Conservation (phyloP, 2,113 vertebrate genomes). For the Jacana jacana region DNA sequence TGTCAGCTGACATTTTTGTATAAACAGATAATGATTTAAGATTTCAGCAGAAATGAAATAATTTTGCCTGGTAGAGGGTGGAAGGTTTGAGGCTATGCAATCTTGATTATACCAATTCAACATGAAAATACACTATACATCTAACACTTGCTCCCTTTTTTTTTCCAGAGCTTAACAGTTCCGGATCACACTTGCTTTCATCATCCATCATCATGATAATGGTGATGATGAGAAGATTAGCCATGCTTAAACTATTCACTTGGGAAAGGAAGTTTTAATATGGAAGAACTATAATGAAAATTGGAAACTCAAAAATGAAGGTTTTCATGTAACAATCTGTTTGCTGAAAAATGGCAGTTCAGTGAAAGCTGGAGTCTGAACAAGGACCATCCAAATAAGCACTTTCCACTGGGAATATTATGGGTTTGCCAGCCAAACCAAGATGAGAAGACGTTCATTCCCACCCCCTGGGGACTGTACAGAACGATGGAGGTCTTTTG, state of each 20-base stretch:
- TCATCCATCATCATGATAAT: neutral
- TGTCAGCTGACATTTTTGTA: constrained; percentile 10
- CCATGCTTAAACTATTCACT: neutral
- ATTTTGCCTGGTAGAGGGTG: neutral
- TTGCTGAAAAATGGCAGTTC: neutral
- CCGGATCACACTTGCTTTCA: neutral
- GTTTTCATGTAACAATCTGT: neutral
- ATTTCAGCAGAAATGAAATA: neutral
- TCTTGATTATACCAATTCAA: neutral
- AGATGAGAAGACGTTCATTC: neutral
- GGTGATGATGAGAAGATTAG: neutral
- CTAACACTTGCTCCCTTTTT: neutral
- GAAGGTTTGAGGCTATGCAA: neutral
- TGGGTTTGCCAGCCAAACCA: neutral
- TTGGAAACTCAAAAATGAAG: neutral
- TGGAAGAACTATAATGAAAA: neutral
- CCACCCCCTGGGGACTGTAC: neutral
- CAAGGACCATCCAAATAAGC: neutral
- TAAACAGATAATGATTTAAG: constrained; percentile 17
- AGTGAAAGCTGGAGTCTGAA: neutral
- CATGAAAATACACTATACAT: neutral
- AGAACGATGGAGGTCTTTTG: neutral
- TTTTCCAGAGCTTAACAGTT: neutral
- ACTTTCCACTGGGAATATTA: neutral
- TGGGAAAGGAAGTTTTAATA: neutral